Base-by-base conservation (phyloP, 2,797 vertebrate genomes). In the Cebuella pygmaea region DNA sequence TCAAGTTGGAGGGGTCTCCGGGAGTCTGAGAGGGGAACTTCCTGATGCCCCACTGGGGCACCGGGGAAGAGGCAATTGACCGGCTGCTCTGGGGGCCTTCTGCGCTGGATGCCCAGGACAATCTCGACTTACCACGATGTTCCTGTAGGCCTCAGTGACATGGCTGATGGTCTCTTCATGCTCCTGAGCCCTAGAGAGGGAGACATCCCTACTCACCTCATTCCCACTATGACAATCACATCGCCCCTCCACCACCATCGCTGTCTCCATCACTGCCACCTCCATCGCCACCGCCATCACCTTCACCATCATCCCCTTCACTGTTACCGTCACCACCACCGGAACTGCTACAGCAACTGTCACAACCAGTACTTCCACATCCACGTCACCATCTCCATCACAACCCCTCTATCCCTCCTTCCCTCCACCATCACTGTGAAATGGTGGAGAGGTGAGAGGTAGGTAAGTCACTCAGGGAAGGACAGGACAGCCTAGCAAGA, bases 171-270 rank as follows among this genome's bases (percentile, higher is more conserved):
- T 90, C 84, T 57, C 0, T 86, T 86, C 26, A 22, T 7, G 5
- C 64, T 86, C 55, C 70, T 26, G 30, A 39, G 70, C 46, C 41
- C 82, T 50, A 22, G 33, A 19, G 74, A 76, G 41, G 39, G 89
- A 52, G 48, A 84, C 4, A 14, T 33, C 39, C 24, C 36, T 33
- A 5, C 13, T 52, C 7, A 2, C 9, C 36, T 74, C 52, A 12
- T 75, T 70, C 30, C 0, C 0, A 5, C 19, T 4, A 26, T 50
- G 27, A 46, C 75, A 9, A 5, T 22, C 11, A 5, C 48, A 13
- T 22, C 8, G 39, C 26, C 3, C 52, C 46, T 55, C n/a, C 17
- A 74, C 14, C 11, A 27, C 22, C 17, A 36, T 30, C 0, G 1
- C 24, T 41, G 36, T 26, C 41, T 26, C 72, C 17, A 72, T 46